Base-by-base conservation (phyloP, 2,888 invertebrate genomes). In the Xestobium rufovillosum region DNA sequence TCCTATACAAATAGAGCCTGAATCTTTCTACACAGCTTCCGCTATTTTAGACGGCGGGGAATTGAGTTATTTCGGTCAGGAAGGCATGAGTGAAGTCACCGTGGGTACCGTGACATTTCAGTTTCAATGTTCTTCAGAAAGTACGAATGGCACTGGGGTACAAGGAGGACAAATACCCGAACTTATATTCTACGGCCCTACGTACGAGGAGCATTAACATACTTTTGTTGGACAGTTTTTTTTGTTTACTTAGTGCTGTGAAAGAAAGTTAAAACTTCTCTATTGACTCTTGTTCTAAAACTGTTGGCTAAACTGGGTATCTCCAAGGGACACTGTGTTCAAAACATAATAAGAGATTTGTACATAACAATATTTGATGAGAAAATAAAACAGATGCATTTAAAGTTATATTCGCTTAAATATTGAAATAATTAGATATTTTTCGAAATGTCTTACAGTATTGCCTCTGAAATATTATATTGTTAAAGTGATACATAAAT, bases 101-200 rank as follows among this genome's bases (percentile, higher is more conserved):
- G 86, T 89, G 63, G 91, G 91, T 3, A 85, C 84, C 58, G 92
- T 95, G 38, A 91, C 89, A 44, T 95, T 95, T 70, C 94, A 94
- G 69, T 96, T 95, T 68, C 94, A 95, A 66, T 94, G 94, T 67
- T 94, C 92, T 34, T 89, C 91, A 3, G 95, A 95, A 61, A 92
- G 92, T 68, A 96, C 95, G 36, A 96, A 96, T 57, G 95, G 95
- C 31, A 96, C 95, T 1, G 94, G 94, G 4, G 94, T 95, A 3
- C 94, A 95, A 67, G 95, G 95, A 30, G 95, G 95, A 26, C 95
- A 96, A 67, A 95, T 96, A 59, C 95, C 95, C 2, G 95, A 96
- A 70, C 73, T 95, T 41, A 91, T 95, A 56, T 95, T 94, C 65
- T 95, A 94, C 58, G 91, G 91, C 23, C 89, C 91, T 12, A 78